These are phyloP conservation scores for Dendronephthya gigantea DNA, from an alignment of 64 coral and sea anemone species.

Conservation along the genomic window DNA sequence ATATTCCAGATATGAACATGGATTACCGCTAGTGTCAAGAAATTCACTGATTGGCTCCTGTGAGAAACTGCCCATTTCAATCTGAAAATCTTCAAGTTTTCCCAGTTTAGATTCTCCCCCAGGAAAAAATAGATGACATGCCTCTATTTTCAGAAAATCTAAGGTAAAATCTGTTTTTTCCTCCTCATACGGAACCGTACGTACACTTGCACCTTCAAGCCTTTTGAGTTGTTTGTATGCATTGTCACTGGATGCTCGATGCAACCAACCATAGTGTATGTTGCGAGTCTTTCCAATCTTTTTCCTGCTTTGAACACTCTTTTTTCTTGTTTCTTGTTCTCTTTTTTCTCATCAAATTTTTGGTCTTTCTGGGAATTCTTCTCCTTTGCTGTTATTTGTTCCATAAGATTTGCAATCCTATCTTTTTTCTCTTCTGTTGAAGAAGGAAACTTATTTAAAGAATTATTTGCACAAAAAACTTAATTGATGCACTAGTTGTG, in stretches of 20 bases:
- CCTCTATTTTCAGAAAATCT: not conserved
- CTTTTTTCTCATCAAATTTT: no score
- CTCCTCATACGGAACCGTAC: not conserved
- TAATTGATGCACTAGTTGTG: not conserved
- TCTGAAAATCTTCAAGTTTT: not conserved
- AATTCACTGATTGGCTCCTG: not conserved
- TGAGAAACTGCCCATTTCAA: not conserved
- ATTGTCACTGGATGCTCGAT: not conserved
- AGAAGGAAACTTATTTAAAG: not conserved
- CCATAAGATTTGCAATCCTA: not conserved
- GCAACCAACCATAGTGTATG: not conserved
- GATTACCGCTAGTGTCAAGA: not conserved
- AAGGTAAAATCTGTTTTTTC: not conserved
- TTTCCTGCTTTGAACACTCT: not conserved
- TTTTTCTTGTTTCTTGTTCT: not conserved
- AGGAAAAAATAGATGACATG: not conserved
- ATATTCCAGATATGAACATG: not conserved
- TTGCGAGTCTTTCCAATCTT: not conserved
- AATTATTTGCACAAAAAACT: not conserved
- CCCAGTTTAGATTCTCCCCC: not conserved
- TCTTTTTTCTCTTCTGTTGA: not conserved
- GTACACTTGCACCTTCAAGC: not conserved
- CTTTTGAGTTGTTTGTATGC: not conserved
- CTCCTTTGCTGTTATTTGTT: not conserved
- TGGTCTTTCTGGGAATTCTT: not conserved